phyloP scores from a whole-genome alignment of 2,797 vertebrate genomes.

The Sebastes minor region DNA sequence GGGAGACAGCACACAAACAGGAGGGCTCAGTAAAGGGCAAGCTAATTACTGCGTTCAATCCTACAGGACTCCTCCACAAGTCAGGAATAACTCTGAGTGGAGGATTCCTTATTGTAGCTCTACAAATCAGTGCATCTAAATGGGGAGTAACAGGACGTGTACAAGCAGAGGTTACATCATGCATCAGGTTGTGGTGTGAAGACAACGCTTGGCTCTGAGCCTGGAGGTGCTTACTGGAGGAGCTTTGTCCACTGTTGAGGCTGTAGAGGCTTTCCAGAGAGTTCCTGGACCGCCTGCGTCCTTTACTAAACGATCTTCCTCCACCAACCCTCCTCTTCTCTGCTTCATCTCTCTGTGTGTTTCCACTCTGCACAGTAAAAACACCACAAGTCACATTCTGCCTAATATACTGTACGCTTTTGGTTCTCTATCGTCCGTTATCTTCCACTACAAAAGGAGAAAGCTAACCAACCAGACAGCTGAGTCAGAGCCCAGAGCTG shows the following conservation, averaged over 20 bases:
- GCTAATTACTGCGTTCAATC: background rate
- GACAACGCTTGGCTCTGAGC: conserved; percentile 14
- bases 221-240: conserved; percentile 88
- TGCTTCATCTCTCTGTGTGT: conserved; percentile 66
- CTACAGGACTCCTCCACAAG: background rate
- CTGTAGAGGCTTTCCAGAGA: conserved; percentile 93
- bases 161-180: conserved; percentile 23
- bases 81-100: background rate
- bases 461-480: conserved; percentile 32
- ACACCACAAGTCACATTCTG: conserved; percentile 14
- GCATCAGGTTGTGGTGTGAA: conserved; percentile 7
- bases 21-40: background rate
- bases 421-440: background rate
- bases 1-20: conserved; percentile 29
- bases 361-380: conserved; percentile 78
- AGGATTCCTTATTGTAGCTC: background rate
- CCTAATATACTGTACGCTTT: background rate
- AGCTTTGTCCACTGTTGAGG: conserved; percentile 88
- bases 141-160: background rate
- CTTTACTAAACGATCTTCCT: conserved; percentile 69
- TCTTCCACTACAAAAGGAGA: conserved; percentile 26
- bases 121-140: conserved; percentile 1
- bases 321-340: conserved; percentile 73
- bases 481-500: conserved; percentile 37
- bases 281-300: conserved; percentile 79